phyloP scores from a whole-genome alignment of 2,113 vertebrate genomes.

The Chitala chitala region DNA sequence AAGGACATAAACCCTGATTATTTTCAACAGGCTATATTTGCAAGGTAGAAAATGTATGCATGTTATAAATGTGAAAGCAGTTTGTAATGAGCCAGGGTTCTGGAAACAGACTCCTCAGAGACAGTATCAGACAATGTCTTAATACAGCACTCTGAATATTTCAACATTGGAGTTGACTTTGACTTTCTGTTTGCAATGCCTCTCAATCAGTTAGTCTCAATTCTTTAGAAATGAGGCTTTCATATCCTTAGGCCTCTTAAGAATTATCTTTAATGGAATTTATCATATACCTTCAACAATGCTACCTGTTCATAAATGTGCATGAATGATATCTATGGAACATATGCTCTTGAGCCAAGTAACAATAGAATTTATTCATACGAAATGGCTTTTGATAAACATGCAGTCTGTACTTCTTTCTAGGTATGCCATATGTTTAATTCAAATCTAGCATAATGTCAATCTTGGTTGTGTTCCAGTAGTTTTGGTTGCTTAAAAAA shows the following conservation, averaged over 20 bases:
- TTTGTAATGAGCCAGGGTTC: background rate
- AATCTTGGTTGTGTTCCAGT: too few species aligned
- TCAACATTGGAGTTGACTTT: background rate
- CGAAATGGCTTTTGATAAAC: too few species aligned
- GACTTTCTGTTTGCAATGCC: too few species aligned
- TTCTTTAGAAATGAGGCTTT: too few species aligned
- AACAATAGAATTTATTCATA: too few species aligned
- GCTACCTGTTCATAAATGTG: too few species aligned
- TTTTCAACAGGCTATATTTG: conserved; percentile 11
- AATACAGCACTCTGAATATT: background rate
- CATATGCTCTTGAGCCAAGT: too few species aligned
- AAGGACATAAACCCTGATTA: conserved; percentile 19
- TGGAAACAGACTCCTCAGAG: background rate
- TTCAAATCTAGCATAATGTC: conserved; percentile 42
- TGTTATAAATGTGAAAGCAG: background rate
- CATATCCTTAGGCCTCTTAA: too few species aligned
- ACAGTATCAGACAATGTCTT: background rate
- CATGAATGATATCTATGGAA: too few species aligned
- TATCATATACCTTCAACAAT: too few species aligned
- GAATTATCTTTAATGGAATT: too few species aligned
- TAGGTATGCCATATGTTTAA: conserved; percentile 39
- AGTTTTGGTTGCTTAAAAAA: conserved; percentile 36
- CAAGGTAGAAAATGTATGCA: background rate
- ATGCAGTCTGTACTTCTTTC: background rate
- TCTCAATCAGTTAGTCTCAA: too few species aligned